These are phyloP conservation scores for Aleiodes testaceus DNA, from an alignment of 2,888 invertebrate species.

Conservation along the genomic window DNA sequence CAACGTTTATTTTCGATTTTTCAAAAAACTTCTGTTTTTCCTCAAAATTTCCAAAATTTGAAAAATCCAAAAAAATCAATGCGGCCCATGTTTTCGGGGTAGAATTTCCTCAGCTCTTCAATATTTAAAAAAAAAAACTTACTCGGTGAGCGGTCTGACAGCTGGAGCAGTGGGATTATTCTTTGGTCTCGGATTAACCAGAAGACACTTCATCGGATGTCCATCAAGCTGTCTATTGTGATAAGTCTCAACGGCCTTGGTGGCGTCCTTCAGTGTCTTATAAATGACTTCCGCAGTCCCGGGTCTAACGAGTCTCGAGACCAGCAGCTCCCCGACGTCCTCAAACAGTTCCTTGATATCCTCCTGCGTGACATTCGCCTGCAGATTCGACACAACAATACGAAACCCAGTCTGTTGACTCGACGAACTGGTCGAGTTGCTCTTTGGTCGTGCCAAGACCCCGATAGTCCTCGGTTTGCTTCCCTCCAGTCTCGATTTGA, in stretches of 20 bases:
- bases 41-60: no score
- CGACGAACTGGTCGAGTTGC: slow-evolving; percentile 57
- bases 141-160: slow-evolving; percentile 69
- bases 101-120: no score
- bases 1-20: no score
- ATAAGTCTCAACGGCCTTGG: slow-evolving; percentile 92
- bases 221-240: slow-evolving; percentile 95
- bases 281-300: slow-evolving; percentile 95
- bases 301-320: slow-evolving; percentile 87
- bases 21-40: no score
- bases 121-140: slow-evolving; percentile 50
- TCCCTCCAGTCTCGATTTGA: slow-evolving; percentile 74
- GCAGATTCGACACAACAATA: slow-evolving; percentile 93
- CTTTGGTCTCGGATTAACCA: slow-evolving; percentile 84
- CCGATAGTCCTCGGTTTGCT: slow-evolving; percentile 63
- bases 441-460: slow-evolving; percentile 71
- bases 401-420: slow-evolving; percentile 81
- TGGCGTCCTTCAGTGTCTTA: slow-evolving; percentile 87
- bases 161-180: slow-evolving; percentile 77
- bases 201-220: slow-evolving; percentile 92
- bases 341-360: slow-evolving; percentile 96
- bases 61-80: no score
- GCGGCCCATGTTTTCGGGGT: no score
- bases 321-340: slow-evolving; percentile 90
- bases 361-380: slow-evolving; percentile 88